phyloP scores from a whole-genome alignment of 2,888 invertebrate species.

The Rhamnusium bicolor region DNA sequence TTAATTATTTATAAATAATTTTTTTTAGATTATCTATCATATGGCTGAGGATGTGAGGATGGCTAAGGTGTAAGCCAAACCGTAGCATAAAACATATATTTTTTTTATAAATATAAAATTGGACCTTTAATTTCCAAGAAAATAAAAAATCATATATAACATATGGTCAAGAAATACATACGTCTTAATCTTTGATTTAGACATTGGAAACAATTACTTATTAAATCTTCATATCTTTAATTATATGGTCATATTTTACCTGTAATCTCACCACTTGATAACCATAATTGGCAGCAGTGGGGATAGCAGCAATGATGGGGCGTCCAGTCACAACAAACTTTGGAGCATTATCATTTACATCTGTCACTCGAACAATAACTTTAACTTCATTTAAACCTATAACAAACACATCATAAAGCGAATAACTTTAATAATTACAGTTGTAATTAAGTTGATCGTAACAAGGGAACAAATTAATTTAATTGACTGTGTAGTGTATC shows the following conservation, averaged over 20 bases:
- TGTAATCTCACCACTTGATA: constrained; percentile 84
- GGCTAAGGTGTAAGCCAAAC: too few species aligned
- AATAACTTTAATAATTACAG: neutral
- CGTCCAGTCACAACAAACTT: constrained; percentile 82
- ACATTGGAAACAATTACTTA: neutral
- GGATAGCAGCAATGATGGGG: constrained; percentile 87
- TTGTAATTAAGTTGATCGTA: neutral
- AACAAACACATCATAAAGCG: constrained; percentile 36
- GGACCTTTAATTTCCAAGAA: too few species aligned
- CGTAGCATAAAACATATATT: too few species aligned
- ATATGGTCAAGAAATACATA: too few species aligned
- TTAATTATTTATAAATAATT: too few species aligned
- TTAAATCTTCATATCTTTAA: neutral
- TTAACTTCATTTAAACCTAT: constrained; percentile 82
- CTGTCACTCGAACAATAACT: constrained; percentile 83
- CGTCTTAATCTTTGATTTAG: neutral
- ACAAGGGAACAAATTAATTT: neutral
- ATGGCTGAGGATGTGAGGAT: too few species aligned
- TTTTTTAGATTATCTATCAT: too few species aligned
- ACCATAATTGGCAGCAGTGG: constrained; percentile 86
- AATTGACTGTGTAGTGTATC: neutral
- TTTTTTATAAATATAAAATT: too few species aligned
- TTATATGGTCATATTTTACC: constrained; percentile 67
- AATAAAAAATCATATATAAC: too few species aligned
- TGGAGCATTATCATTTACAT: constrained; percentile 89